phyloP scores from a whole-genome alignment of 2,113 vertebrate species.

The Tylochromis polylepis region DNA sequence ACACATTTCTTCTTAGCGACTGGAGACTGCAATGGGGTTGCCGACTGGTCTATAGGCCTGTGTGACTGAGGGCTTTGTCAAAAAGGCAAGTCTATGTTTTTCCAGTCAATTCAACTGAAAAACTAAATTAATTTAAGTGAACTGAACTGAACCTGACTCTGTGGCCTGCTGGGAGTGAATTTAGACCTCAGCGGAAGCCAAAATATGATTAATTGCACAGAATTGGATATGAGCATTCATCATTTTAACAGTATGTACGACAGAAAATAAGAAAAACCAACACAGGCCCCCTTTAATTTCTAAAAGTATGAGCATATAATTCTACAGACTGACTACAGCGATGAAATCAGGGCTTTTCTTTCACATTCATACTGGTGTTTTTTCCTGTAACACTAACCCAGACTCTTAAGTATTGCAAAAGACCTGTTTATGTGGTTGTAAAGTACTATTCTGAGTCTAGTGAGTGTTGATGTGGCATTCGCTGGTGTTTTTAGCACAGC shows the following conservation, averaged over 20 bases:
- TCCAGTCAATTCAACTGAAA: neutral
- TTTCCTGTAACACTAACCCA: neutral
- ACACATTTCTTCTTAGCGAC: neutral
- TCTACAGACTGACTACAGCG: neutral
- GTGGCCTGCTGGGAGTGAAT: neutral
- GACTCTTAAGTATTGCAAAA: neutral
- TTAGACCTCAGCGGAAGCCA: neutral
- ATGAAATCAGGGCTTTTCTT: neutral
- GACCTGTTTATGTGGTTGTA: slow-evolving; percentile 25
- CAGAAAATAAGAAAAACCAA: neutral
- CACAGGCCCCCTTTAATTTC: neutral
- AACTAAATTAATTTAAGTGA: neutral
- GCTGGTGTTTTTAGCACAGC: slow-evolving; percentile 12
- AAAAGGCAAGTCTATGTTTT: neutral
- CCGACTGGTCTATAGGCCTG: neutral
- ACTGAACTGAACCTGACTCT: neutral
- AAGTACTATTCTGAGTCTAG: slow-evolving; percentile 44
- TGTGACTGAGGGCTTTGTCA: neutral
- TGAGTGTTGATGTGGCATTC: slow-evolving; percentile 49
- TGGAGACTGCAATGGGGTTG: neutral
- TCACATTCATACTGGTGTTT: neutral
- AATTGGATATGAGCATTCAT: neutral
- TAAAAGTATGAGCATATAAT: neutral
- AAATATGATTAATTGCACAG: neutral
- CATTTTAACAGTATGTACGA: neutral